Base-by-base conservation (phyloP, 2,113 vertebrate genomes). In the Aegithalos caudatus region DNA sequence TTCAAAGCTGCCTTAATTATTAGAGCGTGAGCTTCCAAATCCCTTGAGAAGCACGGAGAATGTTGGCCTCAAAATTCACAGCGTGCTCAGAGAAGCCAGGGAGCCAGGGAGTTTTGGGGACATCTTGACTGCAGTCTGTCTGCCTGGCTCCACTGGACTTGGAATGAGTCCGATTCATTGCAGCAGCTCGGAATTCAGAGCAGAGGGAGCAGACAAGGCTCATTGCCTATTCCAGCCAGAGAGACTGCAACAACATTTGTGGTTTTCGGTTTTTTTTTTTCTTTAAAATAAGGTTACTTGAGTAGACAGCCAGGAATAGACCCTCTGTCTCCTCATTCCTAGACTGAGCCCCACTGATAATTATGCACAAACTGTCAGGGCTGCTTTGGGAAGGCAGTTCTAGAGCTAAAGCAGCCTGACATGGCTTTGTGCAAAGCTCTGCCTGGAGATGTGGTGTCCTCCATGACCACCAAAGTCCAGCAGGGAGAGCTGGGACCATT, bases 121-220 rank as follows among this genome's bases (percentile, higher is more conserved):
- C 94, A 90, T 90, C 94, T 85, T 93, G 83, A 72, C 94, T 96
- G 95, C 95, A 94, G 95, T 90, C 90, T 95, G 93, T 71, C 90
- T 94, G 72, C 80, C 93, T 96, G 90, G 71, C 94, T 96, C 92
- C 40, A 3, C 71, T 0, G 9, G 67, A 28, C 90, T 96, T 97
- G 92, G 95, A 96, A 92, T 60, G 44, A 24, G 45, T 96, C 88
- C 80, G 90, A 93, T 90, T 69, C 86, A 90, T 91, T 95, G 95
- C 95, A 96, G 92, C 90, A 86, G 91, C 93, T 90, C 82, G 51
- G 94, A 95, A 93, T 86, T 94, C 90, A 94, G 94, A 96, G 88
- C 94, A 96, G 90, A 93, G 86, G 65, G 86, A 92, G 82, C 85
- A 95, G 92, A 92, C 79, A 66, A 90, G 88, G 88, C 88, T 96